Percentiles rank a stretch among this genome's conserved stretches.
These are phyloP conservation scores for Ditula angustiorana DNA, from an alignment of 2,888 invertebrate genomes.

Conservation along the genomic window DNA sequence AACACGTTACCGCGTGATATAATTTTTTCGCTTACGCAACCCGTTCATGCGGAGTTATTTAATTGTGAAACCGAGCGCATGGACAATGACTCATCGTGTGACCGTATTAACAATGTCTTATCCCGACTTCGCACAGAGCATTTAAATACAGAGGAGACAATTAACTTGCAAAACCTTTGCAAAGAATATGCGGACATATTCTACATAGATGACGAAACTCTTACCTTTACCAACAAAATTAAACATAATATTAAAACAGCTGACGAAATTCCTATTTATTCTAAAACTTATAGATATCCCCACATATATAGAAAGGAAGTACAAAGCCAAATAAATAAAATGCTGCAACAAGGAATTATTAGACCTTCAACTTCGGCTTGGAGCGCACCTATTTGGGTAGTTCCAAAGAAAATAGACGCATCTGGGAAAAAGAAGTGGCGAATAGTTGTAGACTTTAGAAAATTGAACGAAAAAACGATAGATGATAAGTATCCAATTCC, in stretches of 20 bases:
- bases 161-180: neutral
- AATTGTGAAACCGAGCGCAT: neutral
- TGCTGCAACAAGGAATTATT: too few species aligned
- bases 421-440: constrained; percentile 28
- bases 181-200: constrained; percentile 5
- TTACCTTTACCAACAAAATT: too few species aligned
- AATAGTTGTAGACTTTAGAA: too few species aligned
- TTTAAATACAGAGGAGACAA: neutral
- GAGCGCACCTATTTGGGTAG: constrained; percentile 16
- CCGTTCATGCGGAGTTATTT: neutral
- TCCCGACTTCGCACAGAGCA: neutral
- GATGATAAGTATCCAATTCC: too few species aligned
- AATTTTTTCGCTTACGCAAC: neutral
- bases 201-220: constrained; percentile 39
- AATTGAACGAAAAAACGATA: too few species aligned
- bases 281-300: constrained; percentile 29
- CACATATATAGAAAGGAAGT: constrained; percentile 28
- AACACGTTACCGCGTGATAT: neutral
- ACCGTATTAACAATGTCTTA: neutral
- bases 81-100: neutral
- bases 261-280: constrained; percentile 35
- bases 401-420: constrained; percentile 11
- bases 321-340: constrained; percentile 38
- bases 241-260: constrained; percentile 29
- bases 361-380: constrained; percentile 26